Evolutionary conservation across 1,140 invertebrate species (phyloP).

Genomic region (Muscidifurax raptorellus): DNA sequence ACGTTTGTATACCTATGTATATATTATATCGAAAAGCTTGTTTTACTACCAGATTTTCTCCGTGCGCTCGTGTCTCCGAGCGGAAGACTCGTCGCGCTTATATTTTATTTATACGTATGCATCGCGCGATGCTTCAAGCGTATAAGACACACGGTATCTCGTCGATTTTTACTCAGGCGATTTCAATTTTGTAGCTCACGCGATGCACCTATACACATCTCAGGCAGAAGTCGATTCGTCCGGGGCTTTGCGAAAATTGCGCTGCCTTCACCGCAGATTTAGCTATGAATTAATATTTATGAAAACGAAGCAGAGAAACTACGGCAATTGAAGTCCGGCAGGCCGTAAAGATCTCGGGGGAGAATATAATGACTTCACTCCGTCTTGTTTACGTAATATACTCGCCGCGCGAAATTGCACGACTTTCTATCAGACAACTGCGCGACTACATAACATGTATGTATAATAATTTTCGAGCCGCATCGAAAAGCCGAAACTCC

Average conservation of each 20-base stretch:
- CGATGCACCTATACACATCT: too few species aligned
- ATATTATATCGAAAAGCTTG: background rate
- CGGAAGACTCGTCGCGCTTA: background rate
- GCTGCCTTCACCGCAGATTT: too few species aligned
- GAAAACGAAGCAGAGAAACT: background rate
- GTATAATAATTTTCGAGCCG: background rate
- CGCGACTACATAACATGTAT: too few species aligned
- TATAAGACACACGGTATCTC: too few species aligned
- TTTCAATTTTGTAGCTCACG: too few species aligned
- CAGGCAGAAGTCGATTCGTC: too few species aligned
- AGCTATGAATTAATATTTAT: too few species aligned
- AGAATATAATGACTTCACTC: background rate
- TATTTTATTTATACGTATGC: background rate
- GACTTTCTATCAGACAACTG: background rate
- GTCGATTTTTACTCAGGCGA: too few species aligned
- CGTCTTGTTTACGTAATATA: background rate
- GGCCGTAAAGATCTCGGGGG: background rate
- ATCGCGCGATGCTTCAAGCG: conserved; percentile 1
- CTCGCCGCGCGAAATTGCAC: background rate
- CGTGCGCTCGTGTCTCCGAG: background rate
- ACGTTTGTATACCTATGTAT: too few species aligned
- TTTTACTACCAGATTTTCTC: conserved; percentile 2
- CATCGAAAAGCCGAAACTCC: too few species aligned
- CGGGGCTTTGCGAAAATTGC: too few species aligned
- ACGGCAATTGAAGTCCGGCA: background rate